Conservation (phyloP, 2,888 invertebrate species). For the Eupithecia centaureata region DNA sequence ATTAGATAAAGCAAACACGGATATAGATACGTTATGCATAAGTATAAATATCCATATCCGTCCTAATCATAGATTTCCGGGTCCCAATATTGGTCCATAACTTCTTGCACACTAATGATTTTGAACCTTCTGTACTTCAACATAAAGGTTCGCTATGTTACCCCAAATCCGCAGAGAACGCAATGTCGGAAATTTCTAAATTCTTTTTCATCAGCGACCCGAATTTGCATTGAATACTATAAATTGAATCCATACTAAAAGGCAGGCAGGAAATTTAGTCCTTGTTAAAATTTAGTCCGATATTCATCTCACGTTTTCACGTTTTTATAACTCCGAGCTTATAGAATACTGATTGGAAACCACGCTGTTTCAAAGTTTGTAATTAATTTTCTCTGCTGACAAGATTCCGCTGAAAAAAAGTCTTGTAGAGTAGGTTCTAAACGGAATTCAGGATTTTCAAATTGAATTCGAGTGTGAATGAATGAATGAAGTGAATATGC, state of each 20-base stretch:
- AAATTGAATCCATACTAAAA: constrained; percentile 14
- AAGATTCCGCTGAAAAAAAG: constrained; percentile 21
- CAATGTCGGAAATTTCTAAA: background rate
- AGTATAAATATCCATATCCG: background rate
- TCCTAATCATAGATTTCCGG: background rate
- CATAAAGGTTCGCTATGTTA: background rate
- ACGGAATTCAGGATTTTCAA: constrained; percentile 55
- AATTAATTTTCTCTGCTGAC: constrained; percentile 28
- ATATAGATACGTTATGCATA: background rate
- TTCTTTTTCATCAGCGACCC: background rate
- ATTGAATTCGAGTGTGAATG: constrained; percentile 55
- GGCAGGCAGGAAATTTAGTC: constrained; percentile 19
- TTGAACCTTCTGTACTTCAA: background rate
- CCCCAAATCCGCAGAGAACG: background rate
- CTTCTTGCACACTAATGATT: background rate
- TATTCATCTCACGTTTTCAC: constrained; percentile 30
- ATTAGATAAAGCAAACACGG: background rate
- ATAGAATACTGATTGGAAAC: constrained; percentile 30
- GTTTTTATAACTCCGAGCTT: constrained; percentile 31
- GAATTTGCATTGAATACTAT: background rate
- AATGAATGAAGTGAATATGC: constrained; percentile 54
- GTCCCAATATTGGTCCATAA: background rate
- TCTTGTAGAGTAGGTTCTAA: constrained; percentile 49
- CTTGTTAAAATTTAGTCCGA: constrained; percentile 19
- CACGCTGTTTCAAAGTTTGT: constrained; percentile 18